phyloP scores from a whole-genome alignment of 2,797 vertebrate species.

The Avahi laniger region DNA sequence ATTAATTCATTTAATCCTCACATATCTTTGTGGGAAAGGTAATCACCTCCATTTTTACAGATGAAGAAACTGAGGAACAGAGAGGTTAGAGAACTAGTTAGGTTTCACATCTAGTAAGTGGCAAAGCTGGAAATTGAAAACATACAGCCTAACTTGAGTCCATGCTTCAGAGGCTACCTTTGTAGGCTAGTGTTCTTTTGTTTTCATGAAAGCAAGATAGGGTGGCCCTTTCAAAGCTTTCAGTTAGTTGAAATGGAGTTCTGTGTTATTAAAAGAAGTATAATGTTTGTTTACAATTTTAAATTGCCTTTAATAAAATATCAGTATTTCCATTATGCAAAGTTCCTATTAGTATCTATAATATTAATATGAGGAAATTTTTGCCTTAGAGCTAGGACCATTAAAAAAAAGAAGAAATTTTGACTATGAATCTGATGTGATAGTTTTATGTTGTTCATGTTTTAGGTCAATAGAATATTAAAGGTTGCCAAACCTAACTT shows the following conservation, averaged over 20 bases:
- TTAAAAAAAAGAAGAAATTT: neutral
- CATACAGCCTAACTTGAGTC: neutral
- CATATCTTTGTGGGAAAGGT: neutral
- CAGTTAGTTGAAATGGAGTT: neutral
- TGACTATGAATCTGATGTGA: constrained; percentile 7
- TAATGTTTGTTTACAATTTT: neutral
- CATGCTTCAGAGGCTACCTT: neutral
- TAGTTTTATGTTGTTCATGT: constrained; percentile 62
- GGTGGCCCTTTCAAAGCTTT: neutral
- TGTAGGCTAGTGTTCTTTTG: neutral
- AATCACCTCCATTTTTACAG: neutral
- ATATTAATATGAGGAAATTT: neutral
- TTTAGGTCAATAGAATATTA: constrained; percentile 94
- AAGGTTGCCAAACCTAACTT: constrained; percentile 99
- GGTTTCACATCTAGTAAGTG: neutral
- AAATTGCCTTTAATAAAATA: neutral
- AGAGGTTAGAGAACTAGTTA: neutral
- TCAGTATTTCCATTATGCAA: neutral
- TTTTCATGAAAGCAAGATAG: neutral
- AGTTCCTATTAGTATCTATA: neutral
- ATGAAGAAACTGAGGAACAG: neutral
- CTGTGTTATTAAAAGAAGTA: neutral
- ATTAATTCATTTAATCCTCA: neutral
- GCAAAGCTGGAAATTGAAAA: neutral
- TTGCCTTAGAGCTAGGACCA: neutral